Percentiles rank a stretch among this genome's conserved stretches.
phyloP scores from a whole-genome alignment of 1,140 invertebrate species.

The Asbolus verrucosus region DNA sequence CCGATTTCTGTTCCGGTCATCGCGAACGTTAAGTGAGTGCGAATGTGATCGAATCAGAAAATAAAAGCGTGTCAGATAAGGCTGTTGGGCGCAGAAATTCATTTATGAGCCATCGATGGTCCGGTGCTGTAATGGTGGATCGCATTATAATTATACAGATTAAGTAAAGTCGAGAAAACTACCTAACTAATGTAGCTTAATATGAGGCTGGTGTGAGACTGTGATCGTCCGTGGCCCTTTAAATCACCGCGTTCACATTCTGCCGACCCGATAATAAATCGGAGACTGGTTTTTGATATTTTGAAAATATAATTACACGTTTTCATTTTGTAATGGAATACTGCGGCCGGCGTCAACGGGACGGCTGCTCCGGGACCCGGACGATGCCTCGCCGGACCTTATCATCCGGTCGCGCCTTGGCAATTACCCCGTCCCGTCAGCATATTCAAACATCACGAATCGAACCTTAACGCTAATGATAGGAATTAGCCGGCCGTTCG shows the following conservation, averaged over 20 bases:
- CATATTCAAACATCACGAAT: conserved; percentile 66
- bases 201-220: conserved; percentile 53
- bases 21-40: conserved; percentile 22
- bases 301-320: conserved; percentile 62
- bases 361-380: not conserved
- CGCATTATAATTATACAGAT: conserved; percentile 61
- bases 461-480: conserved; percentile 64
- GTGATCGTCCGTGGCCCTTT: conserved; percentile 19
- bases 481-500: conserved; percentile 64
- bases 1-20: too few relatives aligned
- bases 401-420: not conserved
- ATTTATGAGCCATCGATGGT: conserved; percentile 50
- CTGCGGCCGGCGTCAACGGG: conserved; percentile 50
- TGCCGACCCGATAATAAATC: conserved; percentile 59
- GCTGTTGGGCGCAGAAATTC: not conserved
- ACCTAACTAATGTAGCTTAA: conserved; percentile 62
- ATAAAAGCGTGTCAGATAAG: conserved; percentile 11
- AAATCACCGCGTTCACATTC: conserved; percentile 50
- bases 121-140: conserved; percentile 54
- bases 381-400: not conserved
- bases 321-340: conserved; percentile 62
- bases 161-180: conserved; percentile 62
- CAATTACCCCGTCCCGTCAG: conserved; percentile 59
- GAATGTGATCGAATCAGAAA: not conserved
- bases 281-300: conserved; percentile 62